Evolutionary conservation across 2,113 vertebrate species (phyloP).

Genomic region (Mellivora capensis): DNA sequence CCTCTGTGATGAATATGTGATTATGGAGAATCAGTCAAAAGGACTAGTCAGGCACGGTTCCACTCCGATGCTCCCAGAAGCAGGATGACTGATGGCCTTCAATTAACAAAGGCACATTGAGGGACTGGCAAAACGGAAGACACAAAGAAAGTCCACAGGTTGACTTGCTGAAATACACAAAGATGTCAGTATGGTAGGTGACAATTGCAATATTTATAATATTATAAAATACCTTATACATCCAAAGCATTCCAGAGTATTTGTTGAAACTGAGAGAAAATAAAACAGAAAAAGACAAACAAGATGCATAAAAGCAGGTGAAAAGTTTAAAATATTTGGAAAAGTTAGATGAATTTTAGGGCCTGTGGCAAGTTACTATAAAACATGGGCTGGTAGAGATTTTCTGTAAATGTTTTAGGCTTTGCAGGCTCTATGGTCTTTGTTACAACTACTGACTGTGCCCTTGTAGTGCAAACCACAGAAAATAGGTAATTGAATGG

Average conservation of each 20-base stretch:
- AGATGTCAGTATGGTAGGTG: neutral
- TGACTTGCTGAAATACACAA: conserved; percentile 24
- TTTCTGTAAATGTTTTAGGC: neutral
- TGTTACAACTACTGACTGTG: neutral
- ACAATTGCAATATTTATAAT: neutral
- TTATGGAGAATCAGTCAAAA: neutral
- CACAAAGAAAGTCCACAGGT: neutral
- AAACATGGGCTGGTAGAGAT: neutral
- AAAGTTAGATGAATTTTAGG: neutral
- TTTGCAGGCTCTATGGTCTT: neutral
- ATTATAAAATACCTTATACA: neutral
- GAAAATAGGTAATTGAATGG: neutral
- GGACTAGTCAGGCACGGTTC: conserved; percentile 39
- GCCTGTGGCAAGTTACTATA: neutral
- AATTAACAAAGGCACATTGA: neutral
- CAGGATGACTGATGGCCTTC: neutral
- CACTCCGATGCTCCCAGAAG: neutral
- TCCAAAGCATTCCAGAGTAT: neutral
- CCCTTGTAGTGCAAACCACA: neutral
- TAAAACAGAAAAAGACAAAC: neutral
- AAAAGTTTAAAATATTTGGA: neutral
- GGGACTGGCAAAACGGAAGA: neutral
- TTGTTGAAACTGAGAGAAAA: neutral
- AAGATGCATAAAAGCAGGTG: neutral
- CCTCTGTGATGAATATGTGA: conserved; percentile 40